Percentiles rank a stretch among this genome's conserved stretches.
Evolutionary conservation across 2,888 invertebrate species (phyloP).

Genomic region (Troides aeacus): DNA sequence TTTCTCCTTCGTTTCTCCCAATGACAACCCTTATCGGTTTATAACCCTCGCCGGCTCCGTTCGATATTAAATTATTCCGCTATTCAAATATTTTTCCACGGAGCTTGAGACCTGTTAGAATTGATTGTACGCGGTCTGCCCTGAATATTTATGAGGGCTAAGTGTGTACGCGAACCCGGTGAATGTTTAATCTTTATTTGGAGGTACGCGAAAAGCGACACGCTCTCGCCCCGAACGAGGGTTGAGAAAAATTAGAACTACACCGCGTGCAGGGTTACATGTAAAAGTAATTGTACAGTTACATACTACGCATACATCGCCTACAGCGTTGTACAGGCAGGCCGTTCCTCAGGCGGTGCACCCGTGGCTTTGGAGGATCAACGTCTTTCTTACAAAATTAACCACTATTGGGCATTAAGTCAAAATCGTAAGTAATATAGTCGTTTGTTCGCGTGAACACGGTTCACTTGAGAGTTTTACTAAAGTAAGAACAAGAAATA

Average conservation of each 20-base stretch:
- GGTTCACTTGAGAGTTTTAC: too few relatives aligned
- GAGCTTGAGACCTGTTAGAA: constrained; percentile 61
- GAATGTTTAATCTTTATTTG: constrained; percentile 78
- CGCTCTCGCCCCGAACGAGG: constrained; percentile 27
- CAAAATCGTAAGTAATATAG: too few relatives aligned
- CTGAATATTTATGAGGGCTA: constrained; percentile 79
- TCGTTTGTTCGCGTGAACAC: too few relatives aligned
- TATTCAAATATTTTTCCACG: constrained; percentile 72
- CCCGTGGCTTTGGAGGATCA: too few relatives aligned
- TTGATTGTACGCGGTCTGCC: constrained; percentile 73
- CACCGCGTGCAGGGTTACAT: background rate
- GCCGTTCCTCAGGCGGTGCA: too few relatives aligned
- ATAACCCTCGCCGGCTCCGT: constrained; percentile 57
- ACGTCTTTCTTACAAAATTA: too few relatives aligned
- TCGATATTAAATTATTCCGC: constrained; percentile 68
- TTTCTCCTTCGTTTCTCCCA: too few relatives aligned
- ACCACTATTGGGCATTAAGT: too few relatives aligned
- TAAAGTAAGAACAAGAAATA: too few relatives aligned
- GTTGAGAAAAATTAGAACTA: constrained; percentile 35
- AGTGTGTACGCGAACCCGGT: constrained; percentile 77
- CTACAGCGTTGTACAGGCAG: too few relatives aligned
- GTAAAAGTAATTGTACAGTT: too few relatives aligned
- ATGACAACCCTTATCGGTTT: constrained; percentile 5
- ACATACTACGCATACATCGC: too few relatives aligned
- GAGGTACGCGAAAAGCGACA: constrained; percentile 47